These are phyloP conservation scores for Cheilosia grossa DNA, from an alignment of 2,888 invertebrate genomes.

Conservation along the genomic window DNA sequence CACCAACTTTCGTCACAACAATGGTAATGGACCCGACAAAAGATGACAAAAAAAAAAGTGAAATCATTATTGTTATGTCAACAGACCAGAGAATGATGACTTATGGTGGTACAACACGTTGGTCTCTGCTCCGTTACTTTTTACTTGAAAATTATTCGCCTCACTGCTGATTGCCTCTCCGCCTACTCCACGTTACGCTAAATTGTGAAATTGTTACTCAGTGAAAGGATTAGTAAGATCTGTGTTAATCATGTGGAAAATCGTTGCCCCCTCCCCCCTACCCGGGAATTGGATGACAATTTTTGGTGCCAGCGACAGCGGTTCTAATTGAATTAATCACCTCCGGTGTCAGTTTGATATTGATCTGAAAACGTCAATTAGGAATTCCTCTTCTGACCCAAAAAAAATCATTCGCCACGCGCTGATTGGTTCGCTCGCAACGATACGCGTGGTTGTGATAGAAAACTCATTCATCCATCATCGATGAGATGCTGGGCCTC, in stretches of 20 bases:
- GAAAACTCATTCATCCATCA: conserved; percentile 51
- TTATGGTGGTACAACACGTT: conserved; percentile 40
- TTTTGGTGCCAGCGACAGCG: conserved; percentile 6
- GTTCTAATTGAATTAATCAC: conserved; percentile 59
- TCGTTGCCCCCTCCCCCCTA: neutral
- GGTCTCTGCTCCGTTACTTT: conserved; percentile 9
- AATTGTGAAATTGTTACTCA: conserved; percentile 54
- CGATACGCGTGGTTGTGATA: conserved; percentile 47
- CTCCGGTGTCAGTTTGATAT: conserved; percentile 15
- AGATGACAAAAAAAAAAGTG: conserved; percentile 56
- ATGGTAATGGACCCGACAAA: conserved; percentile 2
- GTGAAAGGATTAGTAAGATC: conserved; percentile 54
- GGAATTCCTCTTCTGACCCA: conserved; percentile 54
- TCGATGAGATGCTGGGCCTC: conserved; percentile 2
- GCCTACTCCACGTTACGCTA: conserved; percentile 31
- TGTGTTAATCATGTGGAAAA: conserved; percentile 46
- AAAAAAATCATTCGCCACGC: conserved; percentile 21
- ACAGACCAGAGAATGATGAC: conserved; percentile 67
- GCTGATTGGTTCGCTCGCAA: conserved; percentile 35
- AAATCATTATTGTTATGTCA: conserved; percentile 64
- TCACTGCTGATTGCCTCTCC: conserved; percentile 15
- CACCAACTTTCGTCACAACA: conserved; percentile 39
- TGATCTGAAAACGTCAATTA: conserved; percentile 61
- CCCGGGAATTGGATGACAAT: conserved; percentile 9
- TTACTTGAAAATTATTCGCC: conserved; percentile 19